Conservation (phyloP, 2,797 vertebrate genomes). For the Muscicapa comitata region DNA sequence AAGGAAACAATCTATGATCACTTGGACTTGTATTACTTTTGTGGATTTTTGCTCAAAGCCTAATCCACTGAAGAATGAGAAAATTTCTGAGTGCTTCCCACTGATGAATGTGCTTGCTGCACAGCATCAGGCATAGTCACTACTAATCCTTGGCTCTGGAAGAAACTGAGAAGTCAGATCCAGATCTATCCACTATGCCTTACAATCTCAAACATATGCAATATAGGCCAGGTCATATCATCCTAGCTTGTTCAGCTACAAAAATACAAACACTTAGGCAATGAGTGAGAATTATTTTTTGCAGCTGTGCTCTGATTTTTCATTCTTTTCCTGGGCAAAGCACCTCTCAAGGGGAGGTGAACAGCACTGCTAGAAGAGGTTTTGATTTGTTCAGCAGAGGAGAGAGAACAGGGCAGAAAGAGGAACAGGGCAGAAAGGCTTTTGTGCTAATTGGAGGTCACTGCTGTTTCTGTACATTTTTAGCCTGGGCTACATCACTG, state of each 20-base stretch:
- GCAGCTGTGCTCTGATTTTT: not conserved
- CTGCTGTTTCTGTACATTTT: not conserved
- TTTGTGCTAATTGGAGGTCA: not conserved
- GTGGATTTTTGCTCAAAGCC: not conserved
- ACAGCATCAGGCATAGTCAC: not conserved
- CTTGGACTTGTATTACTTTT: not conserved
- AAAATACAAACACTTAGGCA: not conserved
- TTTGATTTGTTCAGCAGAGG: not conserved
- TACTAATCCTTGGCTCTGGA: not conserved
- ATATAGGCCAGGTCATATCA: not conserved
- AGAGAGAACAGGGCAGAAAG: not conserved
- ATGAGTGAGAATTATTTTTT: not conserved
- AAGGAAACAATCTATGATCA: not conserved
- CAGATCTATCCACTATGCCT: not conserved
- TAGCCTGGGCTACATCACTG: not conserved
- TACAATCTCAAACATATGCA: not conserved
- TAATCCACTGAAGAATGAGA: not conserved
- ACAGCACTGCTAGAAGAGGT: not conserved
- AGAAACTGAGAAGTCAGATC: not conserved
- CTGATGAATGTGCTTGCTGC: not conserved
- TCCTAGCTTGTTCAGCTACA: not conserved
- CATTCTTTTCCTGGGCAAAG: not conserved
- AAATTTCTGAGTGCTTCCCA: not conserved
- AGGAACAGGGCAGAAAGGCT: not conserved
- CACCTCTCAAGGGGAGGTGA: not conserved